These are phyloP conservation scores for Poecilia picta DNA, from an alignment of 2,797 vertebrate genomes.

Conservation along the genomic window DNA sequence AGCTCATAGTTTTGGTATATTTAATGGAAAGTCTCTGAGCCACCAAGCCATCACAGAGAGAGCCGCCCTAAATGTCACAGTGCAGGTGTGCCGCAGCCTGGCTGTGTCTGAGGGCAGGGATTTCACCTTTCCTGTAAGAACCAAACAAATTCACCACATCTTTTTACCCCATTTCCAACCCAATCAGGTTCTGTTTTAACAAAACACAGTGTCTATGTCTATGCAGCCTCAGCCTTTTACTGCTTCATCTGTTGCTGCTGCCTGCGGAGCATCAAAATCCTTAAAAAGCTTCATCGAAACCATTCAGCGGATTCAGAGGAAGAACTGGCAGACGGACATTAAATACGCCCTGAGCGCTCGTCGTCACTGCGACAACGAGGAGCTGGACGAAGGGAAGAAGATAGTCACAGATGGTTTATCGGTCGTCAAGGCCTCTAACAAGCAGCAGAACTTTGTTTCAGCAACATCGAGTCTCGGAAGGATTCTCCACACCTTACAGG, in stretches of 20 bases:
- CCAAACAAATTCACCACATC: neutral
- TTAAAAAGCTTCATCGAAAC: conserved; percentile 48
- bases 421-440: conserved; percentile 59
- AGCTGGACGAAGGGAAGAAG: conserved; percentile 50
- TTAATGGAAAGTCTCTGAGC: conserved; percentile 19
- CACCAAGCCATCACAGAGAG: conserved; percentile 63
- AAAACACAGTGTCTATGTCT: neutral
- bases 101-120: conserved; percentile 54
- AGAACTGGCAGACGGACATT: conserved; percentile 50
- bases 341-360: conserved; percentile 17
- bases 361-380: conserved; percentile 76
- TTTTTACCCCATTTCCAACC: neutral
- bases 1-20: conserved; percentile 52
- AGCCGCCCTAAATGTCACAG: conserved; percentile 58
- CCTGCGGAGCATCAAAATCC: conserved; percentile 49
- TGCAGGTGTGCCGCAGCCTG: conserved; percentile 56
- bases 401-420: conserved; percentile 66
- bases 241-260: conserved; percentile 28
- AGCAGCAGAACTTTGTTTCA: conserved; percentile 45
- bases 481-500: conserved; percentile 77
- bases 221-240: conserved; percentile 30
- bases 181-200: neutral
- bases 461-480: conserved; percentile 66
- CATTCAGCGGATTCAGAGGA: conserved; percentile 25
- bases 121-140: conserved; percentile 58